These are phyloP conservation scores for Drosophila neonasuta DNA, from an alignment of 2,888 invertebrate species.

Conservation along the genomic window DNA sequence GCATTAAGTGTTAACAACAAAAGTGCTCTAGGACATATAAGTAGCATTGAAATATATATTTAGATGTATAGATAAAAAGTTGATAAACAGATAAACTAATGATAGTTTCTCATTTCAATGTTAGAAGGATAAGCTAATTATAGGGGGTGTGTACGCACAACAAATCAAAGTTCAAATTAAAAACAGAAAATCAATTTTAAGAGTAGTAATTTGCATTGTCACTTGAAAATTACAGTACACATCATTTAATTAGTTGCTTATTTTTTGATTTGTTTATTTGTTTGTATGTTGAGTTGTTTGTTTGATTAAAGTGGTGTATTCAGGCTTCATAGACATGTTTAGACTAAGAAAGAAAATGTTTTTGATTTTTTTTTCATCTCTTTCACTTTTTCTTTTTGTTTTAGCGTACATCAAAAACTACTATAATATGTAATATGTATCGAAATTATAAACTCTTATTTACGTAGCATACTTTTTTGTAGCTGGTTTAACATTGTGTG, in stretches of 20 bases:
- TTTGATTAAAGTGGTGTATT: conserved; percentile 33
- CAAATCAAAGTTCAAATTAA: conserved; percentile 41
- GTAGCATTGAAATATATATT: conserved; percentile 30
- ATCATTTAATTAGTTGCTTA: conserved; percentile 63
- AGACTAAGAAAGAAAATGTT: conserved; percentile 55
- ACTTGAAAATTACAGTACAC: conserved; percentile 68
- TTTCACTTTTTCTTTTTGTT: conserved; percentile 28
- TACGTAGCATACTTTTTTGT: conserved; percentile 65
- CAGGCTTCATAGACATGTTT: conserved; percentile 58
- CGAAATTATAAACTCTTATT: conserved; percentile 62
- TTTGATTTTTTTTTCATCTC: conserved; percentile 20
- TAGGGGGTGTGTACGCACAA: conserved; percentile 53
- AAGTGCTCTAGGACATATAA: conserved; percentile 59
- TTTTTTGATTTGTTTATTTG: conserved; percentile 33
- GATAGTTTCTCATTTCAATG: conserved; percentile 36
- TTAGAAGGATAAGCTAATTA: conserved; percentile 36
- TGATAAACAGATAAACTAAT: conserved; percentile 18
- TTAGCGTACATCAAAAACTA: conserved; percentile 75
- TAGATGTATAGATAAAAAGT: conserved; percentile 9
- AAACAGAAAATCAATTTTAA: conserved; percentile 28
- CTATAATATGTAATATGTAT: conserved; percentile 62
- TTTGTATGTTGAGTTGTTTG: conserved; percentile 22
- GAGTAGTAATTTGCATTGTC: conserved; percentile 66
- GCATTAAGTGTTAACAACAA: conserved; percentile 71
- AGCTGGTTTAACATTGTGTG: conserved; percentile 32